A percentile compares a stretch with the other conserved stretches of the same genome.
Evolutionary conservation across 1,140 invertebrate species (phyloP).

Genomic region (Pomacea maculata): DNA sequence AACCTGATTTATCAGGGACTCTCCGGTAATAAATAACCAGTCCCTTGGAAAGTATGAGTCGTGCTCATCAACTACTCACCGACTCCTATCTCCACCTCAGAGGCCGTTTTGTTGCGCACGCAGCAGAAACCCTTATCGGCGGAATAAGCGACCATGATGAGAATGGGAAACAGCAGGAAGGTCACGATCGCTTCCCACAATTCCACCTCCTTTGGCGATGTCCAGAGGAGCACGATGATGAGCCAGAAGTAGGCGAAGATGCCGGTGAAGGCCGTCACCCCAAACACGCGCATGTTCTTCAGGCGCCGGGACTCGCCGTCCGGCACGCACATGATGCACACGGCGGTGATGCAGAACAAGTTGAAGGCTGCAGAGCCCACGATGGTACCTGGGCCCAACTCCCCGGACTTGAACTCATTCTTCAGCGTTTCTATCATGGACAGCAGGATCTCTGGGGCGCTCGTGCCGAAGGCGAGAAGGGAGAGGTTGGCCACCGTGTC

Average conservation of each 20-base stretch:
- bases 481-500: constrained; percentile 75
- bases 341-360: constrained; percentile 70
- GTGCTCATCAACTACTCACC: constrained; percentile 31
- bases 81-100: constrained; percentile 42
- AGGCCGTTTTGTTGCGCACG: constrained; percentile 36
- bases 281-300: constrained; percentile 78
- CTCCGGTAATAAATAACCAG: no score
- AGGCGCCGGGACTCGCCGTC: constrained; percentile 77
- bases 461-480: constrained; percentile 74
- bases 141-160: constrained; percentile 67
- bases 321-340: constrained; percentile 71
- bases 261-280: constrained; percentile 70
- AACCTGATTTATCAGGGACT: no score
- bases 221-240: constrained; percentile 69
- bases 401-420: constrained; percentile 69
- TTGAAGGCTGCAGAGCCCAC: constrained; percentile 77
- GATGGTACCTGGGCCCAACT: constrained; percentile 74
- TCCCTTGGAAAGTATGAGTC: not conserved
- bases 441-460: constrained; percentile 74
- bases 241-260: constrained; percentile 77
- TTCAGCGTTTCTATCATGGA: constrained; percentile 73
- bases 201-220: constrained; percentile 69
- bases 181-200: constrained; percentile 75
- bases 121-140: constrained; percentile 72
- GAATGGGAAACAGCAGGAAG: constrained; percentile 71